Evolutionary conservation across 2,797 vertebrate genomes (phyloP).

Genomic region (Schizothorax lantsangensis): DNA sequence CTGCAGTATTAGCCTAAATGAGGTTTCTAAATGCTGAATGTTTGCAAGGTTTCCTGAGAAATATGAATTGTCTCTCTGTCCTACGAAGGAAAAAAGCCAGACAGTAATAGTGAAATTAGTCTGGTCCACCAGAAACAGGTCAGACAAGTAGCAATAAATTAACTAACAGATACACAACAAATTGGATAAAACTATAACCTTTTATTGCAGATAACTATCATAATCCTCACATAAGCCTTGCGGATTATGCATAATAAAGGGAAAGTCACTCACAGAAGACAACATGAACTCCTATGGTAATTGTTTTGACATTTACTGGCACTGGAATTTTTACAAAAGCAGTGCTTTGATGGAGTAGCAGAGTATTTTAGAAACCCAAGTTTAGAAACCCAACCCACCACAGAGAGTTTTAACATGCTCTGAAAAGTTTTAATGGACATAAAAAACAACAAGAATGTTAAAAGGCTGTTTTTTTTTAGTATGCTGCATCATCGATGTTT

Average conservation of each 20-base stretch:
- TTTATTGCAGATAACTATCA: neutral
- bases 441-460: neutral
- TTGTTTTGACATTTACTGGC: conserved; percentile 13
- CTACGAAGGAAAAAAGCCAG: neutral
- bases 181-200: neutral
- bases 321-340: neutral
- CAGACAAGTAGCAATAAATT: neutral
- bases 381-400: neutral
- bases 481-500: too few relatives aligned
- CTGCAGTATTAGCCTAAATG: neutral
- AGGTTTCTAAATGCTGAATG: neutral
- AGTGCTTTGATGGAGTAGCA: neutral
- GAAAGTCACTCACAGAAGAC: neutral
- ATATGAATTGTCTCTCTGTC: neutral
- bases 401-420: neutral
- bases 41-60: neutral
- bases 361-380: neutral
- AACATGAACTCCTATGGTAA: neutral
- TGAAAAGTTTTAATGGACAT: neutral
- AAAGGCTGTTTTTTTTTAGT: neutral
- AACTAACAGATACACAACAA: neutral
- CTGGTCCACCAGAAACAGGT: neutral
- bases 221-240: neutral
- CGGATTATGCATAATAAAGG: neutral
- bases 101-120: neutral